Percentiles rank a stretch among this genome's conserved stretches.
These are phyloP conservation scores for Karalla daura DNA, from an alignment of 2,797 vertebrate genomes.

Conservation along the genomic window DNA sequence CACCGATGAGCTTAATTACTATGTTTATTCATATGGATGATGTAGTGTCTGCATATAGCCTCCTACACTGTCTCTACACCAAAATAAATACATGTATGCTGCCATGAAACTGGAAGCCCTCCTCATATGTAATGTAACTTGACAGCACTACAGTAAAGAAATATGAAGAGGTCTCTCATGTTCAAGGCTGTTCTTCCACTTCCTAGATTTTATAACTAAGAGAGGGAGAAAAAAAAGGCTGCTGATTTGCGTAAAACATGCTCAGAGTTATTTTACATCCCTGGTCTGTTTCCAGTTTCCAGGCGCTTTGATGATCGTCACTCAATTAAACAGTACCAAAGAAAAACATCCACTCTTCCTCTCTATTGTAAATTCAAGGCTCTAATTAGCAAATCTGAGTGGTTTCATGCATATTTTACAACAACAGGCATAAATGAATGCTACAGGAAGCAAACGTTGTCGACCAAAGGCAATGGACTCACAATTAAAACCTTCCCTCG, in stretches of 20 bases:
- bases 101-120: constrained; percentile 8
- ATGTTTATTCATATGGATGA: constrained; percentile 15
- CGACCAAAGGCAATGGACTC: constrained; percentile 15
- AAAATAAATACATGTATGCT: constrained; percentile 9
- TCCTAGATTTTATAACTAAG: constrained; percentile 51
- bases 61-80: constrained; percentile 13
- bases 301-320: constrained; percentile 55
- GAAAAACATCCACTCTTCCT: constrained; percentile 40
- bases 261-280: constrained; percentile 52
- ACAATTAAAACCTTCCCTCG: constrained; percentile 34
- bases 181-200: constrained; percentile 27
- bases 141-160: constrained; percentile 10
- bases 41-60: background rate
- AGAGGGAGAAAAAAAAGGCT: constrained; percentile 5
- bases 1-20: constrained; percentile 24
- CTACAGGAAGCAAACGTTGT: constrained; percentile 32
- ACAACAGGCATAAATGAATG: constrained; percentile 31
- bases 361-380: constrained; percentile 45
- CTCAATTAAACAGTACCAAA: constrained; percentile 49
- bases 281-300: constrained; percentile 44
- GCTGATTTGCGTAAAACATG: constrained; percentile 53
- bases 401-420: constrained; percentile 40
- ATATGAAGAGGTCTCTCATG: constrained; percentile 17
- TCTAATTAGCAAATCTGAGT: constrained; percentile 48
- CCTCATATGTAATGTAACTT: constrained; percentile 3